Evolutionary conservation across 2,888 invertebrate species (phyloP).

Genomic region (Amphipoea oculea): DNA sequence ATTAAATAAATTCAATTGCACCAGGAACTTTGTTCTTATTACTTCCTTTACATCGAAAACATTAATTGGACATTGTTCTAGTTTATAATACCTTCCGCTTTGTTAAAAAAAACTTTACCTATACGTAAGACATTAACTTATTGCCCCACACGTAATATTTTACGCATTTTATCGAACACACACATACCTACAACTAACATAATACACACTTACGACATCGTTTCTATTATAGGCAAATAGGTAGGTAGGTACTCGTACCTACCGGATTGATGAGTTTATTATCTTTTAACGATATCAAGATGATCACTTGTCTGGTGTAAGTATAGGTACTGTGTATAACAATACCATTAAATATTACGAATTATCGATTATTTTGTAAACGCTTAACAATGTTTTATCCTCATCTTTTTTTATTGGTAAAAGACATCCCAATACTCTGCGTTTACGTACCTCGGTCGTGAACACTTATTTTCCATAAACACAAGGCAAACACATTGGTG

Average conservation of each 20-base stretch:
- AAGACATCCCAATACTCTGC: conserved; percentile 10
- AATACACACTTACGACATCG: not conserved
- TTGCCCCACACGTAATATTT: conserved; percentile 3
- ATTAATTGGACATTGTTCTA: conserved; percentile 58
- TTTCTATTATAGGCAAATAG: not conserved
- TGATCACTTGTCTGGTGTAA: not conserved
- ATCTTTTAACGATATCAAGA: not conserved
- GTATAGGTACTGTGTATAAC: not conserved
- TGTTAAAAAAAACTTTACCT: conserved; percentile 25
- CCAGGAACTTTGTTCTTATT: conserved; percentile 62
- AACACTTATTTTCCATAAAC: conserved; percentile 63
- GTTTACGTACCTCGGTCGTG: conserved; percentile 27
- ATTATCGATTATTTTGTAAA: not conserved
- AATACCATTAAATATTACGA: not conserved
- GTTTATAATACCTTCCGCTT: conserved; percentile 45
- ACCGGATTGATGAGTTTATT: not conserved
- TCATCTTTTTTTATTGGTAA: conserved; percentile 11
- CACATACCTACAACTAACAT: not conserved
- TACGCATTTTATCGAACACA: conserved; percentile 12
- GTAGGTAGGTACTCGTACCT: not conserved
- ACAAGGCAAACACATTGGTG: conserved; percentile 58
- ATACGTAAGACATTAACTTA: conserved; percentile 16
- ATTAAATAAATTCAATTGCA: conserved; percentile 63
- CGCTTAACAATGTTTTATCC: conserved; percentile 4
- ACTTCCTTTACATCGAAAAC: conserved; percentile 62